Conservation (phyloP, 37 sponge, comb jelly and placozoan species). For the Petrosia ficiformis region DNA sequence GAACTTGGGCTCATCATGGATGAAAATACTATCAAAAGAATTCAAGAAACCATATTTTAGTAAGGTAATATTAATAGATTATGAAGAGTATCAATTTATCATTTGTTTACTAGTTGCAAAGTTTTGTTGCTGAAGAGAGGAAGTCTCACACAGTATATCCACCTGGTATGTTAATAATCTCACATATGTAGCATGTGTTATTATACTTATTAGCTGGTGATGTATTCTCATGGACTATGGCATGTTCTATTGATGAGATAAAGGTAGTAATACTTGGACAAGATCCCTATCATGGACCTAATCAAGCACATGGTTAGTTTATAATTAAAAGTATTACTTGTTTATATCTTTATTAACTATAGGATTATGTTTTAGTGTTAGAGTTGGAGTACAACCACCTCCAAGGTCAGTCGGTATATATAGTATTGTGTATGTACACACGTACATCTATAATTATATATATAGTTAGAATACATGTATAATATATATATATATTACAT, state of each 20-base stretch:
- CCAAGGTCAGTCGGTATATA: constrained; percentile 53
- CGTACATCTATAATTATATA: too few species aligned
- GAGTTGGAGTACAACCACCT: constrained; percentile 71
- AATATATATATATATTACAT: too few species aligned
- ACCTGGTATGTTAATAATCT: constrained; percentile 21
- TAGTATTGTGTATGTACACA: too few species aligned
- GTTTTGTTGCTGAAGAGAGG: constrained; percentile 47
- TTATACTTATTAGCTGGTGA: constrained; percentile 54
- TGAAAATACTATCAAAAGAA: constrained; percentile 54
- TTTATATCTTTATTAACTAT: constrained; percentile 1
- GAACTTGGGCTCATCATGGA: constrained; percentile 66
- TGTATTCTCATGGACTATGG: constrained; percentile 91
- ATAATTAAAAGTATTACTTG: background rate
- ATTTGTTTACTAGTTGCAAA: constrained; percentile 24
- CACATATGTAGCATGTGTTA: background rate
- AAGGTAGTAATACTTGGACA: constrained; percentile 98
- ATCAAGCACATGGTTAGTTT: constrained; percentile 85
- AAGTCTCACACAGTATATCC: constrained; percentile 57
- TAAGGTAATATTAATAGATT: too few species aligned
- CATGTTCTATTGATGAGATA: constrained; percentile 76
- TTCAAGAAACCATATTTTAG: constrained; percentile 73
- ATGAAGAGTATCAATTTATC: background rate
- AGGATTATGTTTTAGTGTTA: constrained; percentile 97
- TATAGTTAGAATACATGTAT: too few species aligned
- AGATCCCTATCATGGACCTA: constrained; percentile 97